Percentiles rank a stretch among this genome's conserved stretches.
These are phyloP conservation scores for Tetragnatha versicolor DNA, from an alignment of 1,140 invertebrate genomes.

Conservation along the genomic window DNA sequence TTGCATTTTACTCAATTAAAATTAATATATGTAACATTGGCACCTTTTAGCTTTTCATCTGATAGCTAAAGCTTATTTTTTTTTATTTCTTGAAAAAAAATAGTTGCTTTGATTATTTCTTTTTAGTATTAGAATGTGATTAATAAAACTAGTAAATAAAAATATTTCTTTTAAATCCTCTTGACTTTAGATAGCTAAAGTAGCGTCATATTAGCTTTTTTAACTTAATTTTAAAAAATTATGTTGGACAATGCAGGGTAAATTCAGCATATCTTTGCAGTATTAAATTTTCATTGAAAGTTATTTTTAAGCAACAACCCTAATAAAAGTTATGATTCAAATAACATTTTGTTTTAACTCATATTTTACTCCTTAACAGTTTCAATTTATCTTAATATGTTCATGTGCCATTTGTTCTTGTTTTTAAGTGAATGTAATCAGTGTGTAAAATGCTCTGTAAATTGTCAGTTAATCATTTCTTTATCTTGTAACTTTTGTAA, in stretches of 20 bases:
- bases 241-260: conserved; percentile 34
- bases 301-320: not conserved
- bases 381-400: not conserved
- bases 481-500: not conserved
- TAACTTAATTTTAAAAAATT: conserved; percentile 9
- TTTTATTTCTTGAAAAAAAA: not conserved
- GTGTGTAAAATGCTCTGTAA: not conserved
- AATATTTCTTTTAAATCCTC: not conserved
- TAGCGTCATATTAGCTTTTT: no score
- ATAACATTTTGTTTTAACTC: not conserved
- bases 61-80: conserved; percentile 10
- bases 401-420: conserved; percentile 23
- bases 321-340: not conserved
- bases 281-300: not conserved
- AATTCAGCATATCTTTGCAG: not conserved
- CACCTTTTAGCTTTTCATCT: no score
- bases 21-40: no score
- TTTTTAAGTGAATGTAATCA: not conserved
- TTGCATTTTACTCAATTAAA: no score
- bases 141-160: not conserved
- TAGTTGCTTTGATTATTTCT: not conserved
- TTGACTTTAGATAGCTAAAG: no score
- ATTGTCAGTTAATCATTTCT: not conserved
- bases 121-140: not conserved
- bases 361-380: not conserved